A percentile compares a stretch with the other conserved stretches of the same genome.
Evolutionary conservation across 2,797 vertebrate genomes (phyloP).

Genomic region (Nyctalus aviator): DNA sequence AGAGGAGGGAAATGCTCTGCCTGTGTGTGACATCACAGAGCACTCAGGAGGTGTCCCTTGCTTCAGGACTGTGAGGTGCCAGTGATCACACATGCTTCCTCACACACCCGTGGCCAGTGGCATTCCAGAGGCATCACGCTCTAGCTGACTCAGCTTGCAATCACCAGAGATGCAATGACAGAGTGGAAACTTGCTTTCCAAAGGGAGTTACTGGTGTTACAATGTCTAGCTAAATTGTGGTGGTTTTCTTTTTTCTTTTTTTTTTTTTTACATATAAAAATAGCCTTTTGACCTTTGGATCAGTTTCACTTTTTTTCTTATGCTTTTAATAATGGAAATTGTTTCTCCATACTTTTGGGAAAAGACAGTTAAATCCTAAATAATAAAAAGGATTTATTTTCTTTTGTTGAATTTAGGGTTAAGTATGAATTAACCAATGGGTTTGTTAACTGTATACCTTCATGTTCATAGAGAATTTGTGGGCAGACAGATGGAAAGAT

Average conservation of each 20-base stretch:
- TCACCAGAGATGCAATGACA: not conserved
- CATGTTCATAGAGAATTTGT: not conserved
- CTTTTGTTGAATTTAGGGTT: slow-evolving; percentile 37
- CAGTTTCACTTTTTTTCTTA: slow-evolving; percentile 42
- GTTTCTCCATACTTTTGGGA: slow-evolving; percentile 35
- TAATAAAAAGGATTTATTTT: no score
- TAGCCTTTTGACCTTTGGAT: slow-evolving; percentile 23
- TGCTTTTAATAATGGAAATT: slow-evolving; percentile 48
- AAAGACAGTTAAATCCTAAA: not conserved
- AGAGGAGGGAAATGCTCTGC: not conserved
- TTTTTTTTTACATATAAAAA: slow-evolving; percentile 32
- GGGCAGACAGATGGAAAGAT: slow-evolving; percentile 14
- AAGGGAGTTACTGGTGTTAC: slow-evolving; percentile 25
- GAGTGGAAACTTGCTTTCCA: slow-evolving; percentile 63
- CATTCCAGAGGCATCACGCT: slow-evolving; percentile 11
- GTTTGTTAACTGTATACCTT: not conserved
- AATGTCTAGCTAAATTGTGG: not conserved
- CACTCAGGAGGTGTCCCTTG: not conserved
- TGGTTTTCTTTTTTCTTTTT: not conserved
- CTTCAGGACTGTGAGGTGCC: not conserved
- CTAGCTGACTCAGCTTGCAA: slow-evolving; percentile 63
- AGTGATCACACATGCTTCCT: not conserved
- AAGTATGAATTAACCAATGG: not conserved
- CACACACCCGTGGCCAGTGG: not conserved
- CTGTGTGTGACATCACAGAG: slow-evolving; percentile 25